Evolutionary conservation across 2,888 invertebrate species (phyloP).

Genomic region (Mythimna lalbum): DNA sequence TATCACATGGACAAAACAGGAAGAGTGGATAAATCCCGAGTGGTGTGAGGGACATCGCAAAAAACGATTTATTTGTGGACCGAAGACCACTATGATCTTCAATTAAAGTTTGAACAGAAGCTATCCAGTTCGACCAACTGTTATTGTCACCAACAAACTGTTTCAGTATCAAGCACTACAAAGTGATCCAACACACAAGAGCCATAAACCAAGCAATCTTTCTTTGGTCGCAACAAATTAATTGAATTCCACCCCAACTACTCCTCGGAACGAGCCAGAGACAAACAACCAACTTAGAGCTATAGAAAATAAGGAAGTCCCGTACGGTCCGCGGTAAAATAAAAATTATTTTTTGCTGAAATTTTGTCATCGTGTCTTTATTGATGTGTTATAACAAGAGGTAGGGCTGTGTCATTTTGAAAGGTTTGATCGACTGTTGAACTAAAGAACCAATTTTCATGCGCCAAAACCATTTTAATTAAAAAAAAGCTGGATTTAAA

Average conservation of each 20-base stretch:
- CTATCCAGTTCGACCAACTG: no score
- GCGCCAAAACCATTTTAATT: no score
- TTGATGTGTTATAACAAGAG: slow-evolving; percentile 9
- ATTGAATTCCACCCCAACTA: slow-evolving; percentile 48
- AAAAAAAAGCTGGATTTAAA: no score
- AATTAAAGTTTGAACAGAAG: no score
- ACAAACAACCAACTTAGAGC: slow-evolving; percentile 57
- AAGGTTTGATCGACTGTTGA: no score
- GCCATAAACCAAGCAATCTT: slow-evolving; percentile 44
- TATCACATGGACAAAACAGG: no score
- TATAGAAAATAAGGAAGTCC: slow-evolving; percentile 60
- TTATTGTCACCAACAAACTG: background rate
- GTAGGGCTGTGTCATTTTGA: slow-evolving; percentile 18
- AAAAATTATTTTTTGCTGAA: slow-evolving; percentile 53
- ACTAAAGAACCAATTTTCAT: no score
- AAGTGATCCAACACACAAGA: slow-evolving; percentile 11
- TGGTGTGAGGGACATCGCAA: no score
- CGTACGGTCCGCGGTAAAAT: slow-evolving; percentile 43
- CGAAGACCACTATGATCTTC: no score
- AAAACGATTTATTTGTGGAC: no score
- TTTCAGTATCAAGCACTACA: background rate
- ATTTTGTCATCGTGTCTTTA: slow-evolving; percentile 46
- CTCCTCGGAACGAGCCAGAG: slow-evolving; percentile 23
- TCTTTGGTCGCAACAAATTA: slow-evolving; percentile 44
- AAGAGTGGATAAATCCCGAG: no score